Evolutionary conservation across 1,140 invertebrate species (phyloP), one percentile per base, ranked within the genome.

Genomic region (Saccostrea cuccullata): DNA sequence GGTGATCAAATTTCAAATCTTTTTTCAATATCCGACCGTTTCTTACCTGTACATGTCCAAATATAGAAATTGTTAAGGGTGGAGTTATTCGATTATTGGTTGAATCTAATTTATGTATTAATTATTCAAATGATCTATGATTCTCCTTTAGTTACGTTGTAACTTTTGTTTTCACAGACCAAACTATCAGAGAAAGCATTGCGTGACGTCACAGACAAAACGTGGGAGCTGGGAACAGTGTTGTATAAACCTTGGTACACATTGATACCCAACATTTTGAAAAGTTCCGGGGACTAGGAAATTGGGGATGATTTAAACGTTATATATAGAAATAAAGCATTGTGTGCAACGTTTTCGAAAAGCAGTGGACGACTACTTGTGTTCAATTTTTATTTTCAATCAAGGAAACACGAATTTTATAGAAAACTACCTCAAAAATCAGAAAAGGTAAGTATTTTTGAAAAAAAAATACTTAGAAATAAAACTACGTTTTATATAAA

Each of bases 21-120:
- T 64, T 64, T 47, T 47, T 17, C 4, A 20, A 30, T 77, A 30
- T 77, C 26, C 26, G 30, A 77, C 70, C 70, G 23, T 17, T 26
- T 77, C 26, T 77, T 30, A 77, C 70, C 70, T 77, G 70, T 36
- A 17, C 70, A 30, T 23, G 26, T 30, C 70, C 70, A 30, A 77
- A 77, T 77, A 77, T 77, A 77, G 70, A 77, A 77, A 77, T 12
- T 30, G 70, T 77, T 77, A 13, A 23, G 26, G 26, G 13, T 77
- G 70, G 70, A 77, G 26, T 30, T 26, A 11, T 77, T 77, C 70
- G 70, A 77, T 77, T 77, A 77, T 77, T 77, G 70, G 70, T 77
- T 26, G 13, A 11, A 26, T 30, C 70, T 30, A 77, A 77, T 77
- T 77, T 77, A 77, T 77, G 70, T 77, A 30, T 77, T 30, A 77